These are phyloP conservation scores for Drosophila anceps DNA, from an alignment of 2,888 invertebrate genomes.

Conservation along the genomic window DNA sequence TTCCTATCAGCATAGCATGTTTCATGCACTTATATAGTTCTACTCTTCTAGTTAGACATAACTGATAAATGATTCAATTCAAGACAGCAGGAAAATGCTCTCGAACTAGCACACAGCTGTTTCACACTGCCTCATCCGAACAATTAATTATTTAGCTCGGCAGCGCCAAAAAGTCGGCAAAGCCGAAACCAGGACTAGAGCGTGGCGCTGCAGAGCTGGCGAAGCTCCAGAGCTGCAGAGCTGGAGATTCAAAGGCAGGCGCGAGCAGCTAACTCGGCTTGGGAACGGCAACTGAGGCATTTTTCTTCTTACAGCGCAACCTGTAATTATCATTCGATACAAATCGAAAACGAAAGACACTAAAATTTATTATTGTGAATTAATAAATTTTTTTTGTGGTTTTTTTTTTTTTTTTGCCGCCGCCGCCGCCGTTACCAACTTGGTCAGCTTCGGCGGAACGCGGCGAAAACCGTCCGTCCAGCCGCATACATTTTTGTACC, in stretches of 20 bases:
- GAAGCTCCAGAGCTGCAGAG: slow-evolving; percentile 4
- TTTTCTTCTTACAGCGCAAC: slow-evolving; percentile 81
- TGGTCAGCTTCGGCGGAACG: slow-evolving; percentile 20
- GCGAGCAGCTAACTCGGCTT: slow-evolving; percentile 23
- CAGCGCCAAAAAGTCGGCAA: slow-evolving; percentile 58
- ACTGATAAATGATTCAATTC: slow-evolving; percentile 9
- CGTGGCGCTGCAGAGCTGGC: background rate
- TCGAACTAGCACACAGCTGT: slow-evolving; percentile 20
- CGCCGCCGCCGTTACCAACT: slow-evolving; percentile 48
- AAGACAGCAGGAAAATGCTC: background rate
- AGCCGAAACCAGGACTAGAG: slow-evolving; percentile 35
- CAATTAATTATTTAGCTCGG: slow-evolving; percentile 78
- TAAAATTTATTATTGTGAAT: slow-evolving; percentile 85
- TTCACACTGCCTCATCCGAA: slow-evolving; percentile 53
- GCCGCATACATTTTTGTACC: slow-evolving; percentile 33
- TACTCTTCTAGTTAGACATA: background rate
- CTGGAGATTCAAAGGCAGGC: slow-evolving; percentile 7
- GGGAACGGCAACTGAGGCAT: slow-evolving; percentile 59
- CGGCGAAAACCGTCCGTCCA: slow-evolving; percentile 35
- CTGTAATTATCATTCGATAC: slow-evolving; percentile 85
- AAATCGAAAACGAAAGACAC: slow-evolving; percentile 85
- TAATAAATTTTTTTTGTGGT: slow-evolving; percentile 82
- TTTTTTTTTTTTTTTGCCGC: slow-evolving; percentile 31
- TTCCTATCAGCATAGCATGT: background rate
- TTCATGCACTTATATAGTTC: background rate